Conservation (phyloP, 2,113 vertebrate genomes). For the Dryoscopus gambensis region DNA sequence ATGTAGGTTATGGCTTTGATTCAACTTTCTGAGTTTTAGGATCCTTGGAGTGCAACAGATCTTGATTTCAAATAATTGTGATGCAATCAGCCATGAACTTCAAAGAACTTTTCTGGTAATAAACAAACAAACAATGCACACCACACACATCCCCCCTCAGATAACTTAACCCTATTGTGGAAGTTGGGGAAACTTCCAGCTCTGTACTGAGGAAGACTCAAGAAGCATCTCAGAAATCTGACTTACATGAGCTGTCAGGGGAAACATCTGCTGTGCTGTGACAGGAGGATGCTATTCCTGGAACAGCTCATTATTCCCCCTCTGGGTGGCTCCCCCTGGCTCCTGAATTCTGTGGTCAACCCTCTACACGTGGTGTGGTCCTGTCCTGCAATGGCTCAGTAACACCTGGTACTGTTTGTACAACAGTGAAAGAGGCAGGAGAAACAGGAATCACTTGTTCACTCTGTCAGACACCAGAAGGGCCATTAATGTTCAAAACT, state of each 20-base stretch:
- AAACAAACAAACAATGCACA: neutral
- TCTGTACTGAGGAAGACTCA: neutral
- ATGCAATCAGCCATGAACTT: neutral
- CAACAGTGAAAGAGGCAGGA: neutral
- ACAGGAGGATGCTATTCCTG: neutral
- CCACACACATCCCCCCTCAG: rapidly evolving
- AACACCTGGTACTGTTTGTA: neutral
- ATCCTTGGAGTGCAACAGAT: neutral
- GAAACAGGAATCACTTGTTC: neutral
- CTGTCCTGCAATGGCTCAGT: neutral
- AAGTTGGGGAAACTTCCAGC: neutral
- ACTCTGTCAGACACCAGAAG: neutral
- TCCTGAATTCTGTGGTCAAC: neutral
- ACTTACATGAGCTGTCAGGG: neutral
- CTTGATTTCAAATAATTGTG: neutral
- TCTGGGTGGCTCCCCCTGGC: neutral
- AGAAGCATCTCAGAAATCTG: neutral
- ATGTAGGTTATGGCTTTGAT: neutral
- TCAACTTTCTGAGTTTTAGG: neutral
- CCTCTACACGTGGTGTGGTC: neutral
- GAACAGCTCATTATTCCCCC: neutral
- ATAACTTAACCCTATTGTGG: neutral
- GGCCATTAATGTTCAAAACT: neutral
- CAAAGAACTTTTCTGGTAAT: neutral
- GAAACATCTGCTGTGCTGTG: neutral